A percentile compares a stretch with the other conserved stretches of the same genome.
phyloP scores from a whole-genome alignment of 2,113 vertebrate genomes.

The Cinclus mexicanus region DNA sequence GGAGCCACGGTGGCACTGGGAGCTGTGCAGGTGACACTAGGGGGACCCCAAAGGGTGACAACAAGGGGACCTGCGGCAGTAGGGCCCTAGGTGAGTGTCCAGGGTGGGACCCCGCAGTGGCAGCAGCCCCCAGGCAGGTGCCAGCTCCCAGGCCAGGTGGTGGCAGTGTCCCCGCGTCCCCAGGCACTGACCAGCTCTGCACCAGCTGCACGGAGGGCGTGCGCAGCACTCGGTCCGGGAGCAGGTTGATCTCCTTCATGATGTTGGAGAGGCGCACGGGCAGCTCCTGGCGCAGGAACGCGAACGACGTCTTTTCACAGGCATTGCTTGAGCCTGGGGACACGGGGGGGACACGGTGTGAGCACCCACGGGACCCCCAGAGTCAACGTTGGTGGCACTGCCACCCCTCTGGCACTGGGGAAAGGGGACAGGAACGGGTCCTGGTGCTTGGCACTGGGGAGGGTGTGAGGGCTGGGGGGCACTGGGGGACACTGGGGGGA shows the following conservation, averaged over 20 bases:
- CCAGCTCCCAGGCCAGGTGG: too few species aligned
- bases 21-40: neutral
- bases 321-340: slow-evolving; percentile 87
- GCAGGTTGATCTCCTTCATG: slow-evolving; percentile 95
- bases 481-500: neutral
- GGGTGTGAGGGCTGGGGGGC: neutral
- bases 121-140: neutral
- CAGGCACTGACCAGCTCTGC: slow-evolving; percentile 85
- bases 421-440: neutral
- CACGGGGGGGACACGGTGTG: neutral
- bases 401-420: neutral
- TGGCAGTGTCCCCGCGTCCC: neutral
- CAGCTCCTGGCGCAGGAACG: slow-evolving; percentile 91
- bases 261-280: slow-evolving; percentile 94
- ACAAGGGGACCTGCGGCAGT: rapidly evolving
- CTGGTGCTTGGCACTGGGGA: rapidly evolving
- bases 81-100: neutral
- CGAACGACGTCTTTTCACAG: slow-evolving; percentile 93
- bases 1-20: rapidly evolving
- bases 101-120: too few species aligned
- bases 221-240: slow-evolving; percentile 85
- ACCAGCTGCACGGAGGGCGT: slow-evolving; percentile 91
- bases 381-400: neutral
- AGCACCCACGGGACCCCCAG: rapidly evolving
- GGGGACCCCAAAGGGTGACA: neutral